Evolutionary conservation across 2,888 invertebrate species (phyloP).

Genomic region (Eucera pruinosa): DNA sequence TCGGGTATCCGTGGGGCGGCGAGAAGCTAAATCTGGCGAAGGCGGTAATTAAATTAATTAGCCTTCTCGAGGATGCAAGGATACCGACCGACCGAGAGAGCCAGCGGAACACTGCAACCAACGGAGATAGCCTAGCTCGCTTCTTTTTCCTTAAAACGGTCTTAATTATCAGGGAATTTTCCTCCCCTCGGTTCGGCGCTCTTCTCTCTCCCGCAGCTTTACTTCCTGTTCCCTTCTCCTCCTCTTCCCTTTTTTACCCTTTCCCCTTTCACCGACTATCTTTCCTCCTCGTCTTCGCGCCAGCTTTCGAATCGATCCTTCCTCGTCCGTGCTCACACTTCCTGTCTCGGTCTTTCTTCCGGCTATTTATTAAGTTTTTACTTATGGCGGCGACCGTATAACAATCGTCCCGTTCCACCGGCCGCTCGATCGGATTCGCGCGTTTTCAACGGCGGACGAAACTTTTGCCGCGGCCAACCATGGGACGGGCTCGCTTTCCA

Average conservation of each 20-base stretch:
- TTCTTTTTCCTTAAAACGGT: conserved; percentile 79
- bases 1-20: conserved; percentile 41
- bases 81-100: conserved; percentile 62
- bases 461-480: conserved; percentile 69
- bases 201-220: conserved; percentile 28
- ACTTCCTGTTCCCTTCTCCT: conserved; percentile 28
- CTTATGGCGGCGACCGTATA: conserved; percentile 76
- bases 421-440: conserved; percentile 59
- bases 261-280: conserved; percentile 31
- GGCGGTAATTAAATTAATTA: conserved; percentile 83
- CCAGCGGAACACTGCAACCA: conserved; percentile 27
- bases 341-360: conserved; percentile 67
- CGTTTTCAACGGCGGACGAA: conserved; percentile 70
- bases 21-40: conserved; percentile 74
- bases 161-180: conserved; percentile 82
- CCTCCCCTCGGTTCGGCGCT: conserved; percentile 50
- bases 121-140: conserved; percentile 46
- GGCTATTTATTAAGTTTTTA: conserved; percentile 83
- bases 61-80: conserved; percentile 80
- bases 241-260: conserved; percentile 48
- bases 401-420: conserved; percentile 75
- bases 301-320: too few species aligned
- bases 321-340: conserved; percentile 54
- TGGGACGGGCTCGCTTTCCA: conserved; percentile 72
- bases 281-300: background rate